Percentiles rank a stretch among this genome's conserved stretches.
Evolutionary conservation across 2,888 invertebrate species (phyloP).

Genomic region (Scelioninae gen. 2): DNA sequence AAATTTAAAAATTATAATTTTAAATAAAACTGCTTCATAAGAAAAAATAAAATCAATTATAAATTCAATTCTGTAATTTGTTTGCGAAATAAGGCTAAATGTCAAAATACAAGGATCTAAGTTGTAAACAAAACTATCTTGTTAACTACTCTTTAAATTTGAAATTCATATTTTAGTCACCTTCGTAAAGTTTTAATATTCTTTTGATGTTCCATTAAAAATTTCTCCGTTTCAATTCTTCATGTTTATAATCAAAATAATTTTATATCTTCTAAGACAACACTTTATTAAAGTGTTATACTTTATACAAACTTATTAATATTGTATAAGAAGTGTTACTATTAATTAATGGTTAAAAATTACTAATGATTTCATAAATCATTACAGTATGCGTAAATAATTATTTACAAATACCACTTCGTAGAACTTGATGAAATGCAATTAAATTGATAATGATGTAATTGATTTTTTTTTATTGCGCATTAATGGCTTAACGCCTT

Average conservation of each 20-base stretch:
- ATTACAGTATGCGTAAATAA: constrained; percentile 6
- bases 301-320: no score
- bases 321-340: constrained; percentile 14
- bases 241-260: background rate
- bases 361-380: constrained; percentile 5
- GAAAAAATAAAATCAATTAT: constrained; percentile 18
- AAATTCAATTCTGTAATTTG: no score
- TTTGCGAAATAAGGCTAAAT: constrained; percentile 25
- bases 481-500: constrained; percentile 14
- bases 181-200: constrained; percentile 31
- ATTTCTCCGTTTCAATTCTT: constrained; percentile 10
- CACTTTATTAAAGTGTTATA: no score
- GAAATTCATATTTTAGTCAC: constrained; percentile 16
- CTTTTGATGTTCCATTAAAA: constrained; percentile 33
- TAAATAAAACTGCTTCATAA: constrained; percentile 4
- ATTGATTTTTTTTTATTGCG: constrained; percentile 35
- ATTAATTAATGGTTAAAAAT: constrained; percentile 12
- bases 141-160: constrained; percentile 29
- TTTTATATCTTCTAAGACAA: constrained; percentile 14
- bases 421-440: constrained; percentile 11
- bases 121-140: constrained; percentile 25
- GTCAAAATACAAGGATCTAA: constrained; percentile 10
- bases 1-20: constrained; percentile 1
- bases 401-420: constrained; percentile 19
- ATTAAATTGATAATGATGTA: constrained; percentile 36